A percentile compares a stretch with the other conserved stretches of the same genome.
Conservation (phyloP, 2,797 vertebrate genomes). For the Chrysocyon brachyurus region DNA sequence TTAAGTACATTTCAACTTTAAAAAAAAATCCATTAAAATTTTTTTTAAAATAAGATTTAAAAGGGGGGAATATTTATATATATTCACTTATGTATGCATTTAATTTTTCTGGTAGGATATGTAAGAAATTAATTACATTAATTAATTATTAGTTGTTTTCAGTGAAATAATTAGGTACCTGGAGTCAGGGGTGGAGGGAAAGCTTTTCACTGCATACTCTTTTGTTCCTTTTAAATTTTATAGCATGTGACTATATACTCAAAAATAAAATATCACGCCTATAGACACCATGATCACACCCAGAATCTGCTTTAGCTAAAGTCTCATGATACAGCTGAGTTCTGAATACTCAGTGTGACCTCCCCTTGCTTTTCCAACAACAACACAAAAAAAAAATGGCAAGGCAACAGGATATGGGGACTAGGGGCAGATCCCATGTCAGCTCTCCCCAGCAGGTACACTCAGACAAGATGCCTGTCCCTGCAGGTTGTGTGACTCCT, state of each 20-base stretch:
- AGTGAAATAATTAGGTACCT: neutral
- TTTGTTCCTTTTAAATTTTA: conserved; percentile 12
- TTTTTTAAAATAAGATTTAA: neutral
- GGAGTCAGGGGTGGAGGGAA: neutral
- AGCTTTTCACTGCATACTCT: neutral
- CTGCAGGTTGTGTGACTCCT: neutral
- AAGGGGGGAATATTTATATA: neutral
- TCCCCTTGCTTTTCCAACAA: neutral
- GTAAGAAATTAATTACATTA: neutral
- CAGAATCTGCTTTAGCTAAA: neutral
- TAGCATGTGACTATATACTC: neutral
- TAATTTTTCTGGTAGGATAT: neutral
- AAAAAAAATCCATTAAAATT: neutral
- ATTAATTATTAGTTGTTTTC: neutral
- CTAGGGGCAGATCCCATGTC: neutral
- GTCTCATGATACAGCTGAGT: neutral
- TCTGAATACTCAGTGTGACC: neutral
- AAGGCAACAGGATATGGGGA: no score
- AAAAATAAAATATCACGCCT: neutral
- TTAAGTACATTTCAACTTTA: neutral
- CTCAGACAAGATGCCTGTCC: neutral
- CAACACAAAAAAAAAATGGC: neutral
- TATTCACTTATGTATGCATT: neutral
- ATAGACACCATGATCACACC: neutral
- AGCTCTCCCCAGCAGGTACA: neutral